Evolutionary conservation across 1,140 invertebrate genomes (phyloP).

Genomic region (Agrilus planipennis): DNA sequence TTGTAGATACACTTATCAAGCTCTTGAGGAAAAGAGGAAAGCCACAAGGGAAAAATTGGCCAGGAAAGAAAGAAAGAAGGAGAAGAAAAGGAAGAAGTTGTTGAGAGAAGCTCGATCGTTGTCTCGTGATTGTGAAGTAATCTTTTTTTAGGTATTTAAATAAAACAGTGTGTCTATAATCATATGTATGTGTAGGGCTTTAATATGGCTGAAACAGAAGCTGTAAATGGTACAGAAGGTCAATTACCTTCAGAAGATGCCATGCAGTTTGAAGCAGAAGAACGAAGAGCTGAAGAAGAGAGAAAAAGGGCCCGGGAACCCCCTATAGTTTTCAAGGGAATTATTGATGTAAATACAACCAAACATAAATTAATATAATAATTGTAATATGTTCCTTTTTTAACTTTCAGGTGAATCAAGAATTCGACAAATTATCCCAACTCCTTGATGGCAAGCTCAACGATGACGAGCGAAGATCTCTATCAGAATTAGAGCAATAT

Average conservation of each 20-base stretch:
- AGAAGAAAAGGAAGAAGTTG: constrained; percentile 57
- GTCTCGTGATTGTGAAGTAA: neutral
- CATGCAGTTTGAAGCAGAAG: constrained; percentile 52
- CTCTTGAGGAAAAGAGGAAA: constrained; percentile 56
- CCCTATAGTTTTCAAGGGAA: constrained; percentile 69
- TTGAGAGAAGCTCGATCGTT: constrained; percentile 30
- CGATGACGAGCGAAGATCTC: constrained; percentile 54
- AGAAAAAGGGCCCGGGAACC: constrained; percentile 64
- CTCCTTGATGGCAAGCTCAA: constrained; percentile 51
- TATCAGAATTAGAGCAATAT: constrained; percentile 76
- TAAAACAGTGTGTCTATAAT: too few relatives aligned
- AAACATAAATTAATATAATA: too few relatives aligned
- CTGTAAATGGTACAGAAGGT: constrained; percentile 22
- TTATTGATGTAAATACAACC: constrained; percentile 53
- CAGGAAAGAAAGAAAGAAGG: constrained; percentile 56
- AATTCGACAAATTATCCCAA: constrained; percentile 50
- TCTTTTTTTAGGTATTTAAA: too few relatives aligned
- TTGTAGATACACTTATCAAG: constrained; percentile 46
- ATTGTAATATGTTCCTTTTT: too few relatives aligned
- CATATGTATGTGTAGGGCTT: too few relatives aligned
- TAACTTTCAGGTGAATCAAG: constrained; percentile 47
- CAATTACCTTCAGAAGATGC: constrained; percentile 38
- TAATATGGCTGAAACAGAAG: constrained; percentile 38
- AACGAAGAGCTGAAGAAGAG: constrained; percentile 52
- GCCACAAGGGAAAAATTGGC: constrained; percentile 60